phyloP scores from a whole-genome alignment of 2,113 vertebrate species.

The Bothrops jararaca region DNA sequence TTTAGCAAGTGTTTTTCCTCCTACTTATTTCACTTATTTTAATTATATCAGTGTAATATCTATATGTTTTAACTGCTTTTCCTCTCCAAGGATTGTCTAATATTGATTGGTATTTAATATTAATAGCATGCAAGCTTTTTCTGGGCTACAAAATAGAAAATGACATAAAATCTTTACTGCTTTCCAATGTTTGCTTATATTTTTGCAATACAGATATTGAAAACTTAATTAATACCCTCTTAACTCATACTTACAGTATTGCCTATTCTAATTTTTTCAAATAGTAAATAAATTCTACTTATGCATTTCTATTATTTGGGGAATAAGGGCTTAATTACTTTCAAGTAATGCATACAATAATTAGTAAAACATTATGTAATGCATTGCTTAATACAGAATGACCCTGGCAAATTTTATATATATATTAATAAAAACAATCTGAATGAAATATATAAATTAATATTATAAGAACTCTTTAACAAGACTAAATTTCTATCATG shows the following conservation, averaged over 20 bases:
- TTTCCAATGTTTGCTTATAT: not conserved
- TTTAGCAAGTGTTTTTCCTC: not conserved
- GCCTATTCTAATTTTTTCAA: not conserved
- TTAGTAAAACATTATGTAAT: not conserved
- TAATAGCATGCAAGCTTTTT: not conserved
- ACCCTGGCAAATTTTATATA: not conserved
- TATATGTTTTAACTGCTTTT: not conserved
- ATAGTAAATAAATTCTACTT: not conserved
- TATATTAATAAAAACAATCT: not conserved
- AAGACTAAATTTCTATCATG: not conserved
- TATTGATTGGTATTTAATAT: not conserved
- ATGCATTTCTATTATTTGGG: not conserved
- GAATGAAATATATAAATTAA: not conserved
- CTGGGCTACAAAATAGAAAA: not conserved
- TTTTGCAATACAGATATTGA: not conserved
- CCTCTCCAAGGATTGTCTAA: not conserved
- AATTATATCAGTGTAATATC: not conserved
- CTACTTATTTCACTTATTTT: not conserved
- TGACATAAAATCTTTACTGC: not conserved
- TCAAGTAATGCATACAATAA: not conserved
- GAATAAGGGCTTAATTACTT: not conserved
- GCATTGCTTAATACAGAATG: not conserved
- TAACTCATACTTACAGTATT: not conserved
- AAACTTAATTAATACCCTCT: not conserved
- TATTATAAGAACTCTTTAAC: not conserved